Evolutionary conservation across 2,797 vertebrate genomes (phyloP).

Genomic region (Alauda arvensis): DNA sequence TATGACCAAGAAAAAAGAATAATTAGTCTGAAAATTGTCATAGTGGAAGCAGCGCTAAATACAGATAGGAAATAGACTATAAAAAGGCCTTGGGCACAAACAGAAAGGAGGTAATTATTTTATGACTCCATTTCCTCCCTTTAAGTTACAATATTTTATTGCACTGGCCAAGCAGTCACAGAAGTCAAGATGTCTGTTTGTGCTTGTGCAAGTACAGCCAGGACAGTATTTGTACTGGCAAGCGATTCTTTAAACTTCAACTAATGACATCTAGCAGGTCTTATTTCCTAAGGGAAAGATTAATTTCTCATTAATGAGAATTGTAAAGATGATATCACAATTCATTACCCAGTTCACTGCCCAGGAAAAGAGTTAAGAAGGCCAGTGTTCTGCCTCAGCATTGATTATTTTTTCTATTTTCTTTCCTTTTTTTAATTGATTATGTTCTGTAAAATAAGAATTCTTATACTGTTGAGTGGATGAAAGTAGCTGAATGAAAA

Average conservation of each 20-base stretch:
- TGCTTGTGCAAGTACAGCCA: neutral
- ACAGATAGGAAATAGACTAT: neutral
- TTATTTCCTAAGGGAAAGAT: constrained; percentile 34
- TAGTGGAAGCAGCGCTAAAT: neutral
- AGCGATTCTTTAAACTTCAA: neutral
- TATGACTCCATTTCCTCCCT: neutral
- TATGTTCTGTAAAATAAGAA: neutral
- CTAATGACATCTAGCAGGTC: constrained; percentile 12
- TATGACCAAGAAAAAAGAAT: neutral
- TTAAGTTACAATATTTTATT: constrained; percentile 28
- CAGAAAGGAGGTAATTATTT: constrained; percentile 18
- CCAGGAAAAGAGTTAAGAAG: neutral
- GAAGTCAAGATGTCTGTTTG: constrained; percentile 1
- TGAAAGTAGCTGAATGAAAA: neutral
- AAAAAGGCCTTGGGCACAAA: neutral
- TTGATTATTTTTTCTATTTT: neutral
- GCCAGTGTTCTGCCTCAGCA: neutral
- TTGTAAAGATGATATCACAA: constrained; percentile 23
- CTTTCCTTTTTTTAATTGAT: neutral
- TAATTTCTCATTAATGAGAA: constrained; percentile 37
- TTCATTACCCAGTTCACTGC: constrained; percentile 4
- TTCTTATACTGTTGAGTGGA: neutral
- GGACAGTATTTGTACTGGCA: constrained; percentile 27
- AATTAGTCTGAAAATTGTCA: neutral
- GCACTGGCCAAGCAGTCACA: neutral